Conservation (phyloP, 2,113 vertebrate species). For the Macrotis lagotis region DNA sequence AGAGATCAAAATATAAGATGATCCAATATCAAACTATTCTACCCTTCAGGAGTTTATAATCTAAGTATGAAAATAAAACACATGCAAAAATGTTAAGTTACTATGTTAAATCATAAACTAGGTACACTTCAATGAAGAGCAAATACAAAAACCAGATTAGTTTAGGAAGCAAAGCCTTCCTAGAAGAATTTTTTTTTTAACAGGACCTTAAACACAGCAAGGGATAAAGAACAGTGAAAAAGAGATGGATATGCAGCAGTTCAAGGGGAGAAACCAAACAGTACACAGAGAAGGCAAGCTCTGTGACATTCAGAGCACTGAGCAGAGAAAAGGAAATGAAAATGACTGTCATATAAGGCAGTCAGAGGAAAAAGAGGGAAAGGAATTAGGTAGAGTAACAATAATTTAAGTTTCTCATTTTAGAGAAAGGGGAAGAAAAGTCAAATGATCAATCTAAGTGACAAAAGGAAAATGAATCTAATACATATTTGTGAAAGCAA, state of each 20-base stretch:
- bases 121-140: background rate
- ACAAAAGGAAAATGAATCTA: background rate
- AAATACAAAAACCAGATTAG: background rate
- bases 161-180: background rate
- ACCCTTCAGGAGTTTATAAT: background rate
- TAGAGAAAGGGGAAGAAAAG: slow-evolving; percentile 25
- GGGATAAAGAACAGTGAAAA: slow-evolving; percentile 18
- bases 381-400: slow-evolving; percentile 6
- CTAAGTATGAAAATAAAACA: background rate
- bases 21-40: background rate
- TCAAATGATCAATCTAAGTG: slow-evolving; percentile 38
- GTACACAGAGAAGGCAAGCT: slow-evolving; percentile 20
- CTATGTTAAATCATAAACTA: background rate
- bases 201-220: background rate
- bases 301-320: background rate
- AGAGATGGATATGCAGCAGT: slow-evolving; percentile 4
- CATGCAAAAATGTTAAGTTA: background rate
- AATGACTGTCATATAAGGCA: slow-evolving; percentile 56
- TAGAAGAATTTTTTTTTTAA: background rate
- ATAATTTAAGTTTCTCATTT: slow-evolving; percentile 29
- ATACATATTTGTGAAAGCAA: background rate
- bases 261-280: slow-evolving; percentile 34
- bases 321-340: slow-evolving; percentile 38
- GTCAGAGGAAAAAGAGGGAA: slow-evolving; percentile 51
- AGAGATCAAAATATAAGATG: background rate